Percentiles rank a stretch among this genome's conserved stretches.
Evolutionary conservation across 2,888 invertebrate genomes (phyloP).

Genomic region (Trachelus troglodyta): DNA sequence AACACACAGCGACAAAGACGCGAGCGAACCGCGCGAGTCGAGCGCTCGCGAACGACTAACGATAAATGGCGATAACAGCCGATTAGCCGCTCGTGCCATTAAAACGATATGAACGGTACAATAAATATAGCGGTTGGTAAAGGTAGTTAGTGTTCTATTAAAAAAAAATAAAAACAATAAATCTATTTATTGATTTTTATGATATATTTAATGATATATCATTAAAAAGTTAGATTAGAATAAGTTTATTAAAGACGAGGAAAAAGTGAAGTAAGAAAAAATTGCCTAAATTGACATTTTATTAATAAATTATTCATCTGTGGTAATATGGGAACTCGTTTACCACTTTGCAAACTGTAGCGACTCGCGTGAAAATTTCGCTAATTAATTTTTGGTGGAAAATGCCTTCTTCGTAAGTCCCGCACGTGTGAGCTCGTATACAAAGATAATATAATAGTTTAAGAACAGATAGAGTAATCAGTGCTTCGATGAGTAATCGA

Average conservation of each 20-base stretch:
- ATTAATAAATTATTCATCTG: background rate
- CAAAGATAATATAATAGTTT: constrained; percentile 46
- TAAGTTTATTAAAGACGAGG: background rate
- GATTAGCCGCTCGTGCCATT: background rate
- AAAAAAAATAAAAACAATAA: background rate
- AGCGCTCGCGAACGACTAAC: background rate
- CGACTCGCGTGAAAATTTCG: background rate
- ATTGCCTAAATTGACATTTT: background rate
- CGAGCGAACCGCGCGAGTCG: background rate
- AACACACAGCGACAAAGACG: background rate
- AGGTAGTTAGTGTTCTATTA: background rate
- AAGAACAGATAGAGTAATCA: constrained; percentile 45
- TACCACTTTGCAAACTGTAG: background rate
- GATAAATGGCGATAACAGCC: constrained; percentile 4
- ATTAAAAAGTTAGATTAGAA: background rate
- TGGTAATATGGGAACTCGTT: background rate
- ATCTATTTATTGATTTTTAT: no score
- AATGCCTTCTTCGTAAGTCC: background rate
- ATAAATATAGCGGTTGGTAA: background rate
- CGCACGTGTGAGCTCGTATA: constrained; percentile 3
- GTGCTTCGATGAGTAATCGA: constrained; percentile 46
- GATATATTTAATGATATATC: background rate
- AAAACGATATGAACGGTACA: background rate
- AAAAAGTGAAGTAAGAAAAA: background rate
- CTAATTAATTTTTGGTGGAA: background rate